Percentiles rank a stretch among this genome's conserved stretches.
Conservation (phyloP, 1,140 invertebrate species). For the Penaeus chinensis region DNA sequence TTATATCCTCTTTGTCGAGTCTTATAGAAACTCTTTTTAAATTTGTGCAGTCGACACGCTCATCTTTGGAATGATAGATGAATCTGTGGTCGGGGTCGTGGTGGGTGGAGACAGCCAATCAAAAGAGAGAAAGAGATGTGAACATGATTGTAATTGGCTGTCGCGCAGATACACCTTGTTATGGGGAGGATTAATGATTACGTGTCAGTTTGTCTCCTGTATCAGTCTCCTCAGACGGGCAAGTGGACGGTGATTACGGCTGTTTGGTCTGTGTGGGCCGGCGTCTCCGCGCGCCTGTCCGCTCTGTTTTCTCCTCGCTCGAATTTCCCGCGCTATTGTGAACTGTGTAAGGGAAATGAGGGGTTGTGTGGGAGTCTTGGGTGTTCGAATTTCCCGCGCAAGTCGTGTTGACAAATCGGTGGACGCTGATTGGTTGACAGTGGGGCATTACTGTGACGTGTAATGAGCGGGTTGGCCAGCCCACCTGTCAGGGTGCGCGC, state of each 20-base stretch:
- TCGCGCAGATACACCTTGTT: conserved; percentile 15
- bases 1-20: neutral
- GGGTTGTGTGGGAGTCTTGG: conserved; percentile 13
- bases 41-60: neutral
- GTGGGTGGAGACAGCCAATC: conserved; percentile 30
- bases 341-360: conserved; percentile 12
- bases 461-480: conserved; percentile 48
- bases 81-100: conserved; percentile 6
- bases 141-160: conserved; percentile 35
- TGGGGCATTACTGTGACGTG: conserved; percentile 48
- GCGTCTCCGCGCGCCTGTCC: neutral
- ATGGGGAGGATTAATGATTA: conserved; percentile 30
- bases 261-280: neutral
- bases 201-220: conserved; percentile 12
- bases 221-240: neutral
- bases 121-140: conserved; percentile 11
- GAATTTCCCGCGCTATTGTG: conserved; percentile 12
- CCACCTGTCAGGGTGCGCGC: conserved; percentile 32
- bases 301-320: neutral
- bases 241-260: conserved; percentile 5
- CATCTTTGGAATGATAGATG: conserved; percentile 1
- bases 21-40: too few species aligned
- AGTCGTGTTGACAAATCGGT: conserved; percentile 47
- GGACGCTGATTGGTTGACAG: conserved; percentile 50
- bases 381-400: conserved; percentile 37